Conservation (phyloP, 2,797 vertebrate genomes). For the Typhlichthys subterraneus region DNA sequence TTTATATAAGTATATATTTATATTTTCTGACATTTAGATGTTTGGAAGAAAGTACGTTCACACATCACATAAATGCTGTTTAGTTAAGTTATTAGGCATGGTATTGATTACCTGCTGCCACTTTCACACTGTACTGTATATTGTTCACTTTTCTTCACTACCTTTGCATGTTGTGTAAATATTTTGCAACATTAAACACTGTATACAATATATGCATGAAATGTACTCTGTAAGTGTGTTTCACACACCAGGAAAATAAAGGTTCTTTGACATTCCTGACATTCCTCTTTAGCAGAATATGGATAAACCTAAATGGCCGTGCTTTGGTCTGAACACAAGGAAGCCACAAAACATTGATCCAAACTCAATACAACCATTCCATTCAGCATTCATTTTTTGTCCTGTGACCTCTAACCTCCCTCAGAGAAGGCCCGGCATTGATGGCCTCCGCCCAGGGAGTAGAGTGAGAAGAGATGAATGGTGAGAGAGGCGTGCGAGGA, state of each 20-base stretch:
- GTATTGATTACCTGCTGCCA: slow-evolving; percentile 63
- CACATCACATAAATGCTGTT: slow-evolving; percentile 53
- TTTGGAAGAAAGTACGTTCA: background rate
- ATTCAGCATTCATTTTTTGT: slow-evolving; percentile 59
- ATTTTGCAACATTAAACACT: slow-evolving; percentile 31
- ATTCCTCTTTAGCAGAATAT: slow-evolving; percentile 14
- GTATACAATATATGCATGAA: slow-evolving; percentile 20
- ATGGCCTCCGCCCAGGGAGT: slow-evolving; percentile 43
- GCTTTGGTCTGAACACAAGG: slow-evolving; percentile 24
- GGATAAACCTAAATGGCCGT: slow-evolving; percentile 21
- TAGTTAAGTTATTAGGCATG: slow-evolving; percentile 41
- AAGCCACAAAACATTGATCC: slow-evolving; percentile 3
- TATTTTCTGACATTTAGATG: background rate
- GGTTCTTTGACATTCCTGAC: background rate
- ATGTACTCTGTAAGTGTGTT: slow-evolving; percentile 26
- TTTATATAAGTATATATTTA: too few relatives aligned
- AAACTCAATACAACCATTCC: slow-evolving; percentile 31
- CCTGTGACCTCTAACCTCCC: slow-evolving; percentile 70
- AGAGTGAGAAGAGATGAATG: slow-evolving; percentile 30
- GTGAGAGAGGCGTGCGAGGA: slow-evolving; percentile 18
- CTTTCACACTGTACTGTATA: slow-evolving; percentile 39
- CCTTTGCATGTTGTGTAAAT: slow-evolving; percentile 31
- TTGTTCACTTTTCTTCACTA: slow-evolving; percentile 33
- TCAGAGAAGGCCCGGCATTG: slow-evolving; percentile 67
- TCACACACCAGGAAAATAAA: slow-evolving; percentile 10